Conservation (phyloP, 2,797 vertebrate species). For the Xiphophorus birchmanni region DNA sequence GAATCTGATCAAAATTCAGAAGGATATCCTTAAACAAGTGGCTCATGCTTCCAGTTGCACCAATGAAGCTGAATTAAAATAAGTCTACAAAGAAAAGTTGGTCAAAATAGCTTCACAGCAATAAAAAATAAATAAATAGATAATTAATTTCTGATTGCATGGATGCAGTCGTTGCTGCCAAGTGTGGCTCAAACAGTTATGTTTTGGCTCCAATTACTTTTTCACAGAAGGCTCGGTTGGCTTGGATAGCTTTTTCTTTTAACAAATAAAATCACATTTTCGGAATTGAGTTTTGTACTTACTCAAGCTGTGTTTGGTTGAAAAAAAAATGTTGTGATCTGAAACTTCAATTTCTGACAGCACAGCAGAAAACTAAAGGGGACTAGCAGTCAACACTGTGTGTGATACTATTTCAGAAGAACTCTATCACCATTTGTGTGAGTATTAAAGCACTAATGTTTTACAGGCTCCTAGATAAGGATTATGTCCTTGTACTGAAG, state of each 20-base stretch:
- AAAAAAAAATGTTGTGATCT: not conserved
- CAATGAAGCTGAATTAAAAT: not conserved
- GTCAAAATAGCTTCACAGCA: not conserved
- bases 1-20: not conserved
- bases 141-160: not conserved
- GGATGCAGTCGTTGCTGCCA: not conserved
- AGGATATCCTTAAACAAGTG: not conserved
- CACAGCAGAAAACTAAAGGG: not conserved
- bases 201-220: not conserved
- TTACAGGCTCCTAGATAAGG: conserved; percentile 25
- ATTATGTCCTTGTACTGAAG: conserved; percentile 64
- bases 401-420: not conserved
- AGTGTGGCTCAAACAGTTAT: not conserved
- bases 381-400: not conserved
- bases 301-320: not conserved
- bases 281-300: not conserved
- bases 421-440: conserved; percentile 10
- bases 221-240: not conserved
- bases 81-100: not conserved
- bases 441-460: conserved; percentile 35
- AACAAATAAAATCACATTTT: conserved; percentile 1
- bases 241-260: not conserved
- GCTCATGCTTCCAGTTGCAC: not conserved
- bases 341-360: not conserved
- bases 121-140: not conserved